Evolutionary conservation across 2,113 vertebrate genomes (phyloP).

Genomic region (Neodon shergylaensis): DNA sequence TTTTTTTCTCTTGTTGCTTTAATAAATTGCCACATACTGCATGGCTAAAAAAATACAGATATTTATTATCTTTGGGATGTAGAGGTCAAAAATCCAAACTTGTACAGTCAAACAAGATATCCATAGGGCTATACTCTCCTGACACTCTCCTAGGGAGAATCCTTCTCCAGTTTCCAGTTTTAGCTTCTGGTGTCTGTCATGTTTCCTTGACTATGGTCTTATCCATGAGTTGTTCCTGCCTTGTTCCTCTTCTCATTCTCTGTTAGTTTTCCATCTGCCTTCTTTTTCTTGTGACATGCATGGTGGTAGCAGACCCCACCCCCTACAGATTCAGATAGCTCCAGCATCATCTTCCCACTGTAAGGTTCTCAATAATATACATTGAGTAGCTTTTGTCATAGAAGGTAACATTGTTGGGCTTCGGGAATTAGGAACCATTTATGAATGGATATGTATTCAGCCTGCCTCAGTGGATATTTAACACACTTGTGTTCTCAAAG

Average conservation of each 20-base stretch:
- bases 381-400: neutral
- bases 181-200: neutral
- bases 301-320: neutral
- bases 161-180: rapidly evolving
- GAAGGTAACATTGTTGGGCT: neutral
- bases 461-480: neutral
- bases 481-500: neutral
- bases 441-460: neutral
- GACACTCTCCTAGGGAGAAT: neutral
- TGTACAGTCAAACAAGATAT: neutral
- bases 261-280: neutral
- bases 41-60: neutral
- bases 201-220: neutral
- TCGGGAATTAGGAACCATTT: neutral
- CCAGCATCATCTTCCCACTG: neutral
- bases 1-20: neutral
- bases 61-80: neutral
- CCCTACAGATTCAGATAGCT: neutral
- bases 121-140: neutral
- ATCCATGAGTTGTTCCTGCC: neutral
- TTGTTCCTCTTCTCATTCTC: neutral
- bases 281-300: neutral
- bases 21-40: neutral
- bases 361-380: neutral
- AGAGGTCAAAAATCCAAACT: neutral